Base-by-base conservation (phyloP, 23 tunicate genomes). In the Trididemnum miniatum region DNA sequence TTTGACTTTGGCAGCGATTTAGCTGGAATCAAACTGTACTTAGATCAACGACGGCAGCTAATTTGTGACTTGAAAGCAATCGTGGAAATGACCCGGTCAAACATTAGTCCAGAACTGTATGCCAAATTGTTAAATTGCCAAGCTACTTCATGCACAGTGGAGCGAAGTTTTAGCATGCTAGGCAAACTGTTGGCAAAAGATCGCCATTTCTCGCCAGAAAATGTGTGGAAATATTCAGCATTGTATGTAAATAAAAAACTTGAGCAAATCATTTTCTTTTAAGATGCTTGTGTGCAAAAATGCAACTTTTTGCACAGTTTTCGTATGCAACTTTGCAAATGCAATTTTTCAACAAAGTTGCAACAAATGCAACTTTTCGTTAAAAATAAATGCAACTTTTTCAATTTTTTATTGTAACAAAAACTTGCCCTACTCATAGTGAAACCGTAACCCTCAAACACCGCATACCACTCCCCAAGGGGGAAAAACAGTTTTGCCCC, bases 61-160 rank as follows among this genome's bases (percentile, higher is more conserved):
- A 71, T 36, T n/a, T 18, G 29, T 38, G 79, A 74, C 31, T 24
- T 74, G 20, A 74, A 74, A 74, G 59, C 79, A 74, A 36, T 74
- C 38, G 79, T 12, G 29, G 79, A 74, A 40, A 37, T 74, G 59
- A 40, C 59, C 79, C 59, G 79, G 24, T 59, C 79, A 74, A 40
- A 74, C 59, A 74, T 74, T 32, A 38, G 59, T 38, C 79, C 79
- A 37, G 79, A 37, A 74, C 59, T 74, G 59, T 74, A 74, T 74
- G 79, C 79, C 24, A 74, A 74, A 74, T 74, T 74, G 29, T 74
- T 38, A 74, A 74, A 74, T 12, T 74, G 59, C 79, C 79, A 74
- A 74, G 26, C 79, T 25, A 36, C 59, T 74, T 74, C 79, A 74
- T 5, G 59, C 79, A 9, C 59, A 5, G 24, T 74, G 59, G 79